These are phyloP conservation scores for Cremastinae sp. DNA, from an alignment of 2,888 invertebrate species.

Conservation along the genomic window DNA sequence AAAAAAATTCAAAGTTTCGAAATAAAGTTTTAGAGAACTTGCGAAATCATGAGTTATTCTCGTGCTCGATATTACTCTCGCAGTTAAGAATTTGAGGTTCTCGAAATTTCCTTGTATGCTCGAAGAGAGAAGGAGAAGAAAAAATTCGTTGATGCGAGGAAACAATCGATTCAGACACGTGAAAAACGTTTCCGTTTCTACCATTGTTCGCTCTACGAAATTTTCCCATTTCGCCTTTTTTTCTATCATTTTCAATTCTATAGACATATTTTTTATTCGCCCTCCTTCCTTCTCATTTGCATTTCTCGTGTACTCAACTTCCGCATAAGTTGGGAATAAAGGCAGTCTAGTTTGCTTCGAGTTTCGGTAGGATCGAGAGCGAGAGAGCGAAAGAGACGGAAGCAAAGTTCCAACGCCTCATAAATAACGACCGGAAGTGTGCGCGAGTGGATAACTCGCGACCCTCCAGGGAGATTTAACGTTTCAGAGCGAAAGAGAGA, in stretches of 20 bases:
- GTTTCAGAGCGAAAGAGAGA: slow-evolving; percentile 13
- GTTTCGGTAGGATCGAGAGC: slow-evolving; percentile 63
- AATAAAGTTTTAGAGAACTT: too few species aligned
- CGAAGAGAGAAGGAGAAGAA: neutral
- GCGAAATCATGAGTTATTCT: too few species aligned
- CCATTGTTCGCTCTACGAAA: neutral
- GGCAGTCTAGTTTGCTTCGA: slow-evolving; percentile 75
- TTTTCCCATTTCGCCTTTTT: neutral
- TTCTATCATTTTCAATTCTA: slow-evolving; percentile 1
- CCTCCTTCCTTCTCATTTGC: slow-evolving; percentile 27
- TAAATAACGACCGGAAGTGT: slow-evolving; percentile 78
- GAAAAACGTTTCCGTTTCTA: slow-evolving; percentile 4
- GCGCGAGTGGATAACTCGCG: slow-evolving; percentile 73
- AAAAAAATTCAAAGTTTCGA: too few species aligned
- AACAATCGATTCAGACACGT: neutral
- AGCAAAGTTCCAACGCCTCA: slow-evolving; percentile 72
- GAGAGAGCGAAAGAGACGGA: slow-evolving; percentile 60
- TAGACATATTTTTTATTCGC: neutral
- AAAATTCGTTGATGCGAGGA: neutral
- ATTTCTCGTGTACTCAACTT: slow-evolving; percentile 35
- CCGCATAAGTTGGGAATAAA: slow-evolving; percentile 43
- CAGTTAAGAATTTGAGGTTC: neutral
- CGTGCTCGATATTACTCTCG: too few species aligned
- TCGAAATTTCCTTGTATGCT: neutral
- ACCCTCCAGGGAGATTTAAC: slow-evolving; percentile 51